Evolutionary conservation across 2,888 invertebrate genomes (phyloP).

Genomic region (Cheilosia vulpina): DNA sequence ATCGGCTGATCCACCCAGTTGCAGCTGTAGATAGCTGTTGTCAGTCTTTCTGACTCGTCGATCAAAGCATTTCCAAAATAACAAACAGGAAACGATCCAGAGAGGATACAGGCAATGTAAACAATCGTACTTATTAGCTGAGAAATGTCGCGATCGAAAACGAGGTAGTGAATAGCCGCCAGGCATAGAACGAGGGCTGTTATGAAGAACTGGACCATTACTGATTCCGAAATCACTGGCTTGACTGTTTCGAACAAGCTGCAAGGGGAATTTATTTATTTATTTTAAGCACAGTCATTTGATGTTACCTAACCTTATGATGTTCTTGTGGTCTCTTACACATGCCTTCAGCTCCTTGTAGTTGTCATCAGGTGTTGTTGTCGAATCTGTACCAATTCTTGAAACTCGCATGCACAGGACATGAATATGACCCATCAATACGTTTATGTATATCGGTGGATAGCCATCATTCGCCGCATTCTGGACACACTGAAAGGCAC

Average conservation of each 20-base stretch:
- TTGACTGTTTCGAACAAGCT: constrained; percentile 33
- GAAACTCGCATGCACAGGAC: constrained; percentile 39
- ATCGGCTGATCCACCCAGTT: constrained; percentile 51
- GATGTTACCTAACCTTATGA: constrained; percentile 40
- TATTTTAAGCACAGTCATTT: not conserved
- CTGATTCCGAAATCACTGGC: constrained; percentile 23
- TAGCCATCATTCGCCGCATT: constrained; percentile 39
- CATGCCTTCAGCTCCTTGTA: constrained; percentile 34
- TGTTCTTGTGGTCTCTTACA: constrained; percentile 34
- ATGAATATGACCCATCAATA: constrained; percentile 33
- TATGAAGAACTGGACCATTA: constrained; percentile 30
- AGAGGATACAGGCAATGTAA: constrained; percentile 6
- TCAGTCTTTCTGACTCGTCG: constrained; percentile 22
- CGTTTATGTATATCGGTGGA: constrained; percentile 33
- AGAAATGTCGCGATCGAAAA: constrained; percentile 9
- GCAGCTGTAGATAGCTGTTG: constrained; percentile 34
- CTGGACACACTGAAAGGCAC: constrained; percentile 9
- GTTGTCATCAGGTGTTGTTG: constrained; percentile 1
- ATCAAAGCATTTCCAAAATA: constrained; percentile 39
- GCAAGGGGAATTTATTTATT: constrained; percentile 12
- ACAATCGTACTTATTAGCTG: constrained; percentile 33
- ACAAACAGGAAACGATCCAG: constrained; percentile 45
- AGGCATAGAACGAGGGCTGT: constrained; percentile 45
- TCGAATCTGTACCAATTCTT: constrained; percentile 26
- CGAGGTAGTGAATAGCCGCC: constrained; percentile 33